Base-by-base conservation (phyloP, 2,888 invertebrate genomes). In the Hoplodrina ambigua region DNA sequence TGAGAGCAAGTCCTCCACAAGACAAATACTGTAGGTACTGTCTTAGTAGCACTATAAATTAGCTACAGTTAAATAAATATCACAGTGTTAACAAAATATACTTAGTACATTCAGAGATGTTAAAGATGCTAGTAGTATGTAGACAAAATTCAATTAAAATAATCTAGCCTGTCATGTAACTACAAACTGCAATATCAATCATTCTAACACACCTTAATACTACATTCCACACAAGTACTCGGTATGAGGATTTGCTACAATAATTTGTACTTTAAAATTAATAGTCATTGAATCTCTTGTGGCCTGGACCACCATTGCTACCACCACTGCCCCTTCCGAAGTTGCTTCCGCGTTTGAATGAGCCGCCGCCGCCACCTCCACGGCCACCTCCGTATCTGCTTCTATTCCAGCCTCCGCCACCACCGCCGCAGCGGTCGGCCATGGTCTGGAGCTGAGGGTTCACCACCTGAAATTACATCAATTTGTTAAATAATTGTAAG, bases 381-480 rank as follows among this genome's bases (percentile, higher is more conserved):
- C 95, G 90, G n/a, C 92, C 90, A 49, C 91, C 91, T 17, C 95
- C 95, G 71, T 94, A 96, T 50, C 96, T 91, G 84, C 91, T 96
- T 65, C 96, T 94, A 83, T 96, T 96, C 96, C 96, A 96, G 82
- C 97, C 96, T 41, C 96, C 96, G 68, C 96, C 96, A 30, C 96
- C 97, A 54, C 97, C 97, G 62, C 96, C 97, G 75, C 96, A 97
- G 54, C 97, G 96, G 82, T 96, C 97, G 8, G 98, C 98, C 96
- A 98, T 96, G 85, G 98, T 98, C 86, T 97, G 96, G 57, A 99
- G 96, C 90, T 98, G 98, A 60, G 98, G 98, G 90, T 98, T 98
- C 70, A 99, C 97, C 80, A 97, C 97, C 98, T 97, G 96, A 88
- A 86, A 88, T 81, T 68, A 76, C 79, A 77, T 54, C 1, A 0